Conservation (phyloP, 2,888 invertebrate species). For the Ormyrus labotus region DNA sequence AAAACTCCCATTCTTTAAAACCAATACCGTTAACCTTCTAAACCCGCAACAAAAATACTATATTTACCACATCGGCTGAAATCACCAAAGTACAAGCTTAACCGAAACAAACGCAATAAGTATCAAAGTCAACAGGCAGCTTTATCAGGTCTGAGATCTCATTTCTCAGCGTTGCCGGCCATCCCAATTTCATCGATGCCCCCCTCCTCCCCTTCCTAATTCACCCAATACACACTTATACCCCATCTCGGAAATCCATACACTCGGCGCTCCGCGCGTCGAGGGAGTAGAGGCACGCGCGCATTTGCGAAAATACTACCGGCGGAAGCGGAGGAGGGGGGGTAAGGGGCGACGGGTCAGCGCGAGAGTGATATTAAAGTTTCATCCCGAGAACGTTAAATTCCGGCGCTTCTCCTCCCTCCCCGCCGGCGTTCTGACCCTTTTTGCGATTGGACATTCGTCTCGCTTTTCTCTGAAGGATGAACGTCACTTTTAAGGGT, state of each 20-base stretch:
- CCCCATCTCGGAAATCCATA: conserved; percentile 18
- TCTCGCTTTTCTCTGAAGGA: conserved; percentile 11
- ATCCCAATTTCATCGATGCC: background rate
- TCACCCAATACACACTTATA: background rate
- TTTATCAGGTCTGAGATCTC: too few species aligned
- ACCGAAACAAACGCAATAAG: too few species aligned
- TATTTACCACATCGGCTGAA: too few species aligned
- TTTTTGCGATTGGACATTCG: conserved; percentile 44
- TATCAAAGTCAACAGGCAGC: too few species aligned
- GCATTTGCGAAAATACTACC: conserved; percentile 11
- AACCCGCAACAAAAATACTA: too few species aligned
- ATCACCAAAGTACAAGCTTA: too few species aligned
- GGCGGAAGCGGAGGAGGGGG: background rate
- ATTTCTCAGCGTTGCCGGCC: too few species aligned
- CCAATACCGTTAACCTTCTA: too few species aligned
- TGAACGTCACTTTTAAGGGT: conserved; percentile 33
- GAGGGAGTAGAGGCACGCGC: conserved; percentile 3
- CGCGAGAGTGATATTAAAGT: conserved; percentile 49
- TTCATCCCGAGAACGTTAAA: conserved; percentile 49
- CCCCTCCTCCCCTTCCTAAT: background rate
- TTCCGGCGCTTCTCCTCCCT: conserved; percentile 10
- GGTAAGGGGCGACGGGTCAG: conserved; percentile 20
- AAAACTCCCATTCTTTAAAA: too few species aligned
- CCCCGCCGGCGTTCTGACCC: background rate
- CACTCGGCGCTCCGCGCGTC: conserved; percentile 8